Base-by-base conservation (phyloP, 35 echinoderm and acorn worm species). In the Nesometra sesokonis region DNA sequence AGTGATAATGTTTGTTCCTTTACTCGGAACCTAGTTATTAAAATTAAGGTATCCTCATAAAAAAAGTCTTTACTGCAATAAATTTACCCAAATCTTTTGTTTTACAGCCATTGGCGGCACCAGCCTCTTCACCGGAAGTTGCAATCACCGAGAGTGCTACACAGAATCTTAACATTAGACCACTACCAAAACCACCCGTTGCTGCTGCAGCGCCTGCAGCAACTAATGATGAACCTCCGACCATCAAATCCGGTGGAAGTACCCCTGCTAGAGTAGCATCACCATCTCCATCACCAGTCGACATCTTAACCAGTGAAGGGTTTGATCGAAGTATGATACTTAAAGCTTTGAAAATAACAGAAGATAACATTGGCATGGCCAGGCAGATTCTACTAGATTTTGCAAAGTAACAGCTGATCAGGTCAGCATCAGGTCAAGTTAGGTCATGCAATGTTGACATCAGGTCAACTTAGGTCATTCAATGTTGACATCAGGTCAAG, bases 271-370 rank as follows among this genome's bases (percentile, higher is more conserved):
- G 33, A 82, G 78, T n/a, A 40, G 88, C 57, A 77, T 46, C 85
- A 21, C 33, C 90, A 90, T 31, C 76, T 30, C 21, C 29, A 82
- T 77, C 67, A 85, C 57, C 32, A 30, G 85, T 97, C 4, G 81
- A 84, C n/a, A 76, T 86, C 11, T 47, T 97, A 84, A 88, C 86
- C 11, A 57, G 47, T 8, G 96, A 99, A 88, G 96, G 96, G 5
- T 99, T 85, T 47, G 35, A 82, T 4, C 79, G 77, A 40, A 93
- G 92, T 31, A 90, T 89, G 31, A 90, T 94, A 47, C 31, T 92
- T 15, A 91, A 91, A 47, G 96, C 96, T 2, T 37, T 99, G 84
- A 93, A 93, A 39, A 99, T 99, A 77, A 84, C 93, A 31, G 90
- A 94, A 35, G 89, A 99, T 67, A 89, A 92, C 36, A 84, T 99